Conservation (phyloP, 2,113 vertebrate species). For the Alces alces region DNA sequence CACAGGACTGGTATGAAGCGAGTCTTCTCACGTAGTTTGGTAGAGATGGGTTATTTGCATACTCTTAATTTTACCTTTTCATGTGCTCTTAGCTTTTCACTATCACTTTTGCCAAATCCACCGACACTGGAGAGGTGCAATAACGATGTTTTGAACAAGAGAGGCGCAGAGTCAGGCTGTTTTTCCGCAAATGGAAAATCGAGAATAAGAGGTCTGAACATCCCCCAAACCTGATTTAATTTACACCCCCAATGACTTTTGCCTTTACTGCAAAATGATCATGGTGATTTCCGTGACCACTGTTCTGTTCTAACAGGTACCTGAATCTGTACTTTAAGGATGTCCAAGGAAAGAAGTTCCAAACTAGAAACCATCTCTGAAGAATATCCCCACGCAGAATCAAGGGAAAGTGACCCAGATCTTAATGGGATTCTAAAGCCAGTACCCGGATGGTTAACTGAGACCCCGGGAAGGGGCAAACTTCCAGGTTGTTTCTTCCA, state of each 20-base stretch:
- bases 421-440: neutral
- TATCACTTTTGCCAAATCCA: neutral
- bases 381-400: neutral
- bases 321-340: neutral
- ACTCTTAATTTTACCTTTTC: neutral
- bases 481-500: rapidly evolving
- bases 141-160: neutral
- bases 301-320: neutral
- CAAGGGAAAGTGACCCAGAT: neutral
- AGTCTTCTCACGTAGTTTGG: rapidly evolving
- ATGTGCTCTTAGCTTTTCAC: neutral
- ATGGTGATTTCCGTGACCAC: neutral
- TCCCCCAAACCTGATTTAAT: neutral
- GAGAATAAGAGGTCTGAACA: neutral
- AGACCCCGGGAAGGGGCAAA: neutral
- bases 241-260: neutral
- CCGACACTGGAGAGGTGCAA: rapidly evolving
- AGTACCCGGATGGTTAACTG: rapidly evolving
- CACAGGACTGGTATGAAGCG: rapidly evolving
- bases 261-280: neutral
- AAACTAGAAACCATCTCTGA: neutral
- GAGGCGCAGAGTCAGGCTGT: neutral
- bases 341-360: neutral
- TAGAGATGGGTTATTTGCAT: too few species aligned
- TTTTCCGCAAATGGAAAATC: neutral